Evolutionary conservation across 2,888 invertebrate species (phyloP).

Genomic region (Lepidochrysops patricia): DNA sequence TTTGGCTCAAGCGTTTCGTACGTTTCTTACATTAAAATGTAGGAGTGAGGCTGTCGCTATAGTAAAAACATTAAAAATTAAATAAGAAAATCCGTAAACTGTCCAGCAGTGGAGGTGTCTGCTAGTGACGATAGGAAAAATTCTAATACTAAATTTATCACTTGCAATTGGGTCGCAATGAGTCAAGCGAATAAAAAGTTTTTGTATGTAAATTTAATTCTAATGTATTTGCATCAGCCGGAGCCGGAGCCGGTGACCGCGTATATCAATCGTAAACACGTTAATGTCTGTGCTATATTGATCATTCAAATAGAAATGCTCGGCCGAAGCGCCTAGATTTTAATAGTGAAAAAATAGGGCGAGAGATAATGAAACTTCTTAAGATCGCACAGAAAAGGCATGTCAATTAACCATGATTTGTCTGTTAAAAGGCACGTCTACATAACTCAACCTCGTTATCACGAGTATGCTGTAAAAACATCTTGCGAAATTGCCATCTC

Average conservation of each 20-base stretch:
- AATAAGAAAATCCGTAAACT: neutral
- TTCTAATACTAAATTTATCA: neutral
- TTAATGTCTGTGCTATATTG: neutral
- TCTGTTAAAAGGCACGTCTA: neutral
- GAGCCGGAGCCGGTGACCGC: neutral
- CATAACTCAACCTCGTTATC: neutral
- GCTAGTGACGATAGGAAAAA: neutral
- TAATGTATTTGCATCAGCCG: neutral
- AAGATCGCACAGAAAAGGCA: neutral
- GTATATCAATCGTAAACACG: neutral
- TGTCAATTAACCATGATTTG: neutral
- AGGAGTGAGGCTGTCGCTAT: too few species aligned
- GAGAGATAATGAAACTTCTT: neutral
- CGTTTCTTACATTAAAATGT: too few species aligned
- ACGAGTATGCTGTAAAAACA: neutral
- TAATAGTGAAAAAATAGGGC: neutral
- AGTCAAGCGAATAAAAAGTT: conserved; percentile 2
- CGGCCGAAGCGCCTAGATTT: neutral
- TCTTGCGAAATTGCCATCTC: conserved; percentile 14
- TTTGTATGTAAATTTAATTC: conserved; percentile 1
- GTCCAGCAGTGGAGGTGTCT: neutral
- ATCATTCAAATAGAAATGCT: neutral
- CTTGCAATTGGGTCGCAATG: conserved; percentile 2
- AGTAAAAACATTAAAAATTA: too few species aligned
- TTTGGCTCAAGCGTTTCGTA: too few species aligned